Evolutionary conservation across 1,140 invertebrate species (phyloP).

Genomic region (Planococcus citri): DNA sequence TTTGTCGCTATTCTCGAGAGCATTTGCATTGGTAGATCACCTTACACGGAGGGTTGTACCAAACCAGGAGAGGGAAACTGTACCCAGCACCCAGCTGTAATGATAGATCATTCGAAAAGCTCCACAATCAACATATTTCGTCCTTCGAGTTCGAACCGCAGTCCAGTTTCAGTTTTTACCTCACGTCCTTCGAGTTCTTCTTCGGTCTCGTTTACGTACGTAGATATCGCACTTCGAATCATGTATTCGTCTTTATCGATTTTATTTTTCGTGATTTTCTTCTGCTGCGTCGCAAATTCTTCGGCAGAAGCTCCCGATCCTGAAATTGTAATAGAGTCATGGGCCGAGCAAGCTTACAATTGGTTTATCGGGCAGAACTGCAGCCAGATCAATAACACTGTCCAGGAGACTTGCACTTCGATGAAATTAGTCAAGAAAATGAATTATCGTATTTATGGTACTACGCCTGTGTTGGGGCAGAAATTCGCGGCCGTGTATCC

Average conservation of each 20-base stretch:
- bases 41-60: not conserved
- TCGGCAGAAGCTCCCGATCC: not conserved
- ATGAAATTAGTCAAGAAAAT: not conserved
- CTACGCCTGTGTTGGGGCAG: not conserved
- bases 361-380: not conserved
- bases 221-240: not conserved
- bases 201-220: too few relatives aligned
- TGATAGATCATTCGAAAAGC: not conserved
- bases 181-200: not conserved
- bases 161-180: not conserved
- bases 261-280: not conserved
- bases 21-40: constrained; percentile 2
- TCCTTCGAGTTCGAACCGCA: not conserved
- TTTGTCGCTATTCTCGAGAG: not conserved
- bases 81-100: not conserved
- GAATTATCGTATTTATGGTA: constrained; percentile 1
- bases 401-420: not conserved
- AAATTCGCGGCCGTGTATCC: constrained; percentile 33
- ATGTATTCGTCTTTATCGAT: not conserved
- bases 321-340: not conserved
- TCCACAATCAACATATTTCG: not conserved
- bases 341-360: not conserved
- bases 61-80: not conserved
- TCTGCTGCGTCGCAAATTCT: not conserved
- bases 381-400: not conserved